phyloP scores from a whole-genome alignment of 1,140 invertebrate genomes.

The Drosophila chauvacae region DNA sequence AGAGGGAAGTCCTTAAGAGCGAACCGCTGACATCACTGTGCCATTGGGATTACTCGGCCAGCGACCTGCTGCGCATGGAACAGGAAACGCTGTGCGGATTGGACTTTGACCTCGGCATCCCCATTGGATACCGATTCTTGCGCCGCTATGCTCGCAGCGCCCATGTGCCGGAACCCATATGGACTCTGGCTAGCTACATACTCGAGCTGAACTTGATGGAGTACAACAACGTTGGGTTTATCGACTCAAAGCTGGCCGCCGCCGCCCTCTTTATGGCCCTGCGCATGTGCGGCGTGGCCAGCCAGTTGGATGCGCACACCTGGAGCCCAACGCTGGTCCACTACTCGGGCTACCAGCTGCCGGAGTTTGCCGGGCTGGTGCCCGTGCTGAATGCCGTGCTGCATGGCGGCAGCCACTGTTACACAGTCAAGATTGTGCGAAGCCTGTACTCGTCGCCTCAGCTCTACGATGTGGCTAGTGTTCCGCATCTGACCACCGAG shows the following conservation, averaged over 20 bases:
- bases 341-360: slow-evolving; percentile 93
- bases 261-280: slow-evolving; percentile 94
- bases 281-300: slow-evolving; percentile 90
- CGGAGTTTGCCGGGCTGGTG: slow-evolving; percentile 90
- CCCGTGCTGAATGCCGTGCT: slow-evolving; percentile 91
- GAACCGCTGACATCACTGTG: slow-evolving; percentile 69
- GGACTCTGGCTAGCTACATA: slow-evolving; percentile 97
- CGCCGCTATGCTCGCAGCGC: slow-evolving; percentile 96
- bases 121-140: slow-evolving; percentile 97
- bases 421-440: slow-evolving; percentile 91
- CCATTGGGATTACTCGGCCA: slow-evolving; percentile 90
- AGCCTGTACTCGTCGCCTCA: slow-evolving; percentile 98
- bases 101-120: slow-evolving; percentile 96
- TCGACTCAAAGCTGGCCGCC: slow-evolving; percentile 95
- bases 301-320: slow-evolving; percentile 43
- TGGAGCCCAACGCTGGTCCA: slow-evolving; percentile 93
- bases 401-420: slow-evolving; percentile 89
- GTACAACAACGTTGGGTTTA: slow-evolving; percentile 90
- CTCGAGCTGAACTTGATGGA: slow-evolving; percentile 97
- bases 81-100: slow-evolving; percentile 92
- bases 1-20: slow-evolving; percentile 89
- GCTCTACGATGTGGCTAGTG: slow-evolving; percentile 93
- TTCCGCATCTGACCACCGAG: slow-evolving; percentile 86
- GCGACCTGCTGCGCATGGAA: slow-evolving; percentile 96
- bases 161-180: slow-evolving; percentile 93